Evolutionary conservation across 2,113 vertebrate species (phyloP).

Genomic region (Xiphophorus maculatus): DNA sequence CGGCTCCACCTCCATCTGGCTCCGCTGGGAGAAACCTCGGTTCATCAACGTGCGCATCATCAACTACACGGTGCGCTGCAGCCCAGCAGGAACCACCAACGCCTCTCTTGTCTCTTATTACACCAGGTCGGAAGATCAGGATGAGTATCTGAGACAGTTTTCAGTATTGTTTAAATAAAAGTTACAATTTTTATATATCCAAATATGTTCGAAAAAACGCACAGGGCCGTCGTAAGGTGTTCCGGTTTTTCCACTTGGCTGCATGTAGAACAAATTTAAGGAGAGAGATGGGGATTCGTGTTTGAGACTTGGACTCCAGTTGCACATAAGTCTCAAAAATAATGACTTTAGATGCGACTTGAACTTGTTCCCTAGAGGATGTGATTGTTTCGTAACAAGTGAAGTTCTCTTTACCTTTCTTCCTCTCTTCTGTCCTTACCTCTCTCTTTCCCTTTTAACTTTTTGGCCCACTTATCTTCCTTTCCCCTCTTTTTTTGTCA

Average conservation of each 20-base stretch:
- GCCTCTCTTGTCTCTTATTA: slow-evolving; percentile 94
- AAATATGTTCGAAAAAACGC: neutral
- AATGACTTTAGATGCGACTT: neutral
- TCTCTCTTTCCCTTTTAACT: no score
- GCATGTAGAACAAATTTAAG: neutral
- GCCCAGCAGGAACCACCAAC: slow-evolving; percentile 90
- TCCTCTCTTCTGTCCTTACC: no score
- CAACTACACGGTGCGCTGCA: slow-evolving; percentile 96
- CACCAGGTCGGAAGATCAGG: slow-evolving; percentile 84
- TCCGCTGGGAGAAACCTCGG: slow-evolving; percentile 92
- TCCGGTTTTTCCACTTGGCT: neutral
- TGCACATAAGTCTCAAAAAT: neutral
- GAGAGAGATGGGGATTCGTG: neutral
- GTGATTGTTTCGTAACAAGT: no score
- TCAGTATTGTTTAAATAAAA: neutral
- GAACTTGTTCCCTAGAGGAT: neutral
- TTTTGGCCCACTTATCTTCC: no score
- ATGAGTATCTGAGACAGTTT: neutral
- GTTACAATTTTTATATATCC: neutral
- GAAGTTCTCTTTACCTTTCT: no score
- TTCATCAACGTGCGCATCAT: slow-evolving; percentile 91
- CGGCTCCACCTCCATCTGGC: slow-evolving; percentile 94
- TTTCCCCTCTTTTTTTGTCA: no score
- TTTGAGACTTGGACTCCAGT: neutral
- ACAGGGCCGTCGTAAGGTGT: neutral